Conservation (phyloP, 2,797 vertebrate genomes). For the Sebastiscus albofasciatus region DNA sequence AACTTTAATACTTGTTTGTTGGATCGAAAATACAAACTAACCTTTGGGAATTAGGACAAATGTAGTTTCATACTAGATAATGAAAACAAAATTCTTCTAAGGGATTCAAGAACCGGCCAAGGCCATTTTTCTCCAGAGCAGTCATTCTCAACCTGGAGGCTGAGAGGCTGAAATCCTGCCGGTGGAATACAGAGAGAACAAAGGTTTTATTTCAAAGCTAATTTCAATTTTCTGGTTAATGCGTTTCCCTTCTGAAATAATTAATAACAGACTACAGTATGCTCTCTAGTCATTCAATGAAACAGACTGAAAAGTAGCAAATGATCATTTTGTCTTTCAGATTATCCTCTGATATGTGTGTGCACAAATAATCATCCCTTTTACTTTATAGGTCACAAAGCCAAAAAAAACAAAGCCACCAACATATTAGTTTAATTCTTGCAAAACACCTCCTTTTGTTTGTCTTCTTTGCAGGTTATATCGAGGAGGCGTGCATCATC, state of each 20-base stretch:
- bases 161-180: not conserved
- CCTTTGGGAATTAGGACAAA: slow-evolving; percentile 4
- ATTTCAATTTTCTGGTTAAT: slow-evolving; percentile 15
- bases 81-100: slow-evolving; percentile 2
- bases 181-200: slow-evolving; percentile 1
- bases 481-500: slow-evolving; percentile 98
- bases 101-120: not conserved
- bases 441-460: not conserved
- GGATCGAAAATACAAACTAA: not conserved
- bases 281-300: not conserved
- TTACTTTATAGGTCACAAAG: not conserved
- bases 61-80: slow-evolving; percentile 10
- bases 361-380: not conserved
- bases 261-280: not conserved
- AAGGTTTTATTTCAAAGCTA: slow-evolving; percentile 26
- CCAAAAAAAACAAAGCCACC: not conserved
- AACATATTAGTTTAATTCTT: not conserved
- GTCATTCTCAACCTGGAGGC: not conserved
- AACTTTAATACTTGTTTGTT: slow-evolving; percentile 25
- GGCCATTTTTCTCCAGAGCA: slow-evolving; percentile 2
- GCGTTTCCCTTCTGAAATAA: slow-evolving; percentile 8
- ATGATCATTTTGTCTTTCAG: not conserved
- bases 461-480: slow-evolving; percentile 87
- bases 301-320: not conserved
- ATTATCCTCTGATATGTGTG: not conserved